Evolutionary conservation across 2,797 vertebrate genomes (phyloP).

Genomic region (Petrocephalus sullivani): DNA sequence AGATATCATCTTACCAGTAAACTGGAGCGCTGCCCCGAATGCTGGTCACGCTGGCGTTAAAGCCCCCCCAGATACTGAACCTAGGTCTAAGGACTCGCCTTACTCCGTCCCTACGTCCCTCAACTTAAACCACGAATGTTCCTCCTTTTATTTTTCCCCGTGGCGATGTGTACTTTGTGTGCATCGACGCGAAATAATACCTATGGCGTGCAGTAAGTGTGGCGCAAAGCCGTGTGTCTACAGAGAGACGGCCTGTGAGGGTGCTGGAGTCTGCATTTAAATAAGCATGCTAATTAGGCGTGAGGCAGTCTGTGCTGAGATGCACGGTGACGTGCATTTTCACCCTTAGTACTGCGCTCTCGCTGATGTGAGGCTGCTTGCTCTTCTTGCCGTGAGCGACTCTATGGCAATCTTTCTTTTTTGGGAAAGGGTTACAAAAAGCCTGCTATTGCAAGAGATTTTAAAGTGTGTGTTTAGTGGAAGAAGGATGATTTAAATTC

Average conservation of each 20-base stretch:
- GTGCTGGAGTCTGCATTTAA: neutral
- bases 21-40: neutral
- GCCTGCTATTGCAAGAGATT: neutral
- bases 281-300: neutral
- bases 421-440: neutral
- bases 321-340: neutral
- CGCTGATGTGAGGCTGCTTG: neutral
- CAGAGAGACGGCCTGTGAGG: neutral
- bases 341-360: neutral
- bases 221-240: neutral
- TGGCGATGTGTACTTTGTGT: neutral
- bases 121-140: neutral
- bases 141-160: neutral
- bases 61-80: neutral
- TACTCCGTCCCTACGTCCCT: neutral
- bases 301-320: neutral
- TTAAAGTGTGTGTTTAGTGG: neutral
- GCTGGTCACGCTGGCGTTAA: neutral
- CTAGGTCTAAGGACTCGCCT: neutral
- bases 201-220: neutral
- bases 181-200: neutral
- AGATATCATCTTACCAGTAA: neutral
- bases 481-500: neutral
- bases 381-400: neutral
- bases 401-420: neutral